A percentile compares a stretch with the other conserved stretches of the same genome.
These are phyloP conservation scores for Macrotrachela quadricornifera DNA, from an alignment of 1,140 invertebrate genomes.

Conservation along the genomic window DNA sequence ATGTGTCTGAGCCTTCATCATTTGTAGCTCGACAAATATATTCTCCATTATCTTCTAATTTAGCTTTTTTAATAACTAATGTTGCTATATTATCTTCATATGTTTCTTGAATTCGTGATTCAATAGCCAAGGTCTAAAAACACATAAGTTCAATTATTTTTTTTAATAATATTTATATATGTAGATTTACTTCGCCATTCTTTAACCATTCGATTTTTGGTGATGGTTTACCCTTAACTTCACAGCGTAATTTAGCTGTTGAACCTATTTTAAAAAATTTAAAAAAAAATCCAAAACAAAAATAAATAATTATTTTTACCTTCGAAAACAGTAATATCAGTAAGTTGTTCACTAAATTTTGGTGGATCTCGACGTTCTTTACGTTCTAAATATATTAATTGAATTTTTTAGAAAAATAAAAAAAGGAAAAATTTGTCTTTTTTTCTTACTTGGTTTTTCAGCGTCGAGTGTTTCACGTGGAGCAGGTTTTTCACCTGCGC, in stretches of 20 bases:
- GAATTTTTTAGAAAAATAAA: too few relatives aligned
- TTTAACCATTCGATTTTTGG: conserved; percentile 68
- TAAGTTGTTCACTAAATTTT: neutral
- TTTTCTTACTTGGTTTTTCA: too few relatives aligned
- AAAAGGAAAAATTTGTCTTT: too few relatives aligned
- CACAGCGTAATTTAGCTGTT: conserved; percentile 65
- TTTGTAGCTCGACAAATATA: conserved; percentile 2
- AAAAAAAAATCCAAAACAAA: too few relatives aligned
- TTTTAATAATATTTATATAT: neutral
- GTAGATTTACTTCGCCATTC: conserved; percentile 51
- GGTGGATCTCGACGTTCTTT: neutral
- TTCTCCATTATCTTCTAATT: neutral
- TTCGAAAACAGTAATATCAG: neutral
- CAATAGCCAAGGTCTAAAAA: neutral
- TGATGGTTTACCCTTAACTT: conserved; percentile 70
- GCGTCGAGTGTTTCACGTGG: too few relatives aligned
- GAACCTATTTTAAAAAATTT: neutral
- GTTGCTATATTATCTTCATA: conserved; percentile 46
- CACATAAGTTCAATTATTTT: neutral
- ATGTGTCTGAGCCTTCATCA: conserved; percentile 34
- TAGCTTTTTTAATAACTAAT: neutral
- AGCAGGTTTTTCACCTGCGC: too few relatives aligned
- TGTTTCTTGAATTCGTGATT: too few relatives aligned
- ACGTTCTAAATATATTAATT: neutral
- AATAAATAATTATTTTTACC: too few relatives aligned